A percentile compares a stretch with the other conserved stretches of the same genome.
phyloP scores from a whole-genome alignment of 2,797 vertebrate genomes.

The Threskiornis aethiopicus region DNA sequence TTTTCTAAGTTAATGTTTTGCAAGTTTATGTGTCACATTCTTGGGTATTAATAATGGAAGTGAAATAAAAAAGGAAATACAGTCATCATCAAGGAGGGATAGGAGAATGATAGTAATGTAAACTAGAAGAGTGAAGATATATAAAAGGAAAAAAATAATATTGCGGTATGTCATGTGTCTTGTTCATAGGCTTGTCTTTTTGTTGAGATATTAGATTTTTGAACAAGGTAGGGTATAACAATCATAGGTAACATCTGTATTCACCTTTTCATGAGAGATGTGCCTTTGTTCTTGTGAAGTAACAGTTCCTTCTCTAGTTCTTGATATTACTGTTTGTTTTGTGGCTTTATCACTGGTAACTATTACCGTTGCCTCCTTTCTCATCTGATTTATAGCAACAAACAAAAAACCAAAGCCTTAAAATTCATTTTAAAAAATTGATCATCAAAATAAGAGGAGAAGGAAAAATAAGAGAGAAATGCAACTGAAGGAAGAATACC shows the following conservation, averaged over 20 bases:
- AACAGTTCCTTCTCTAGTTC: constrained; percentile 78
- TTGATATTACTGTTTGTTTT: constrained; percentile 75
- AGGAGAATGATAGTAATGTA: background rate
- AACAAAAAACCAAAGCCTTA: constrained; percentile 21
- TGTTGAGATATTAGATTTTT: constrained; percentile 16
- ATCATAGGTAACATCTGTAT: constrained; percentile 40
- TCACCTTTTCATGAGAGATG: constrained; percentile 81
- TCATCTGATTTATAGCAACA: constrained; percentile 68
- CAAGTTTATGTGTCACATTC: background rate
- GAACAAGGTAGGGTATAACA: constrained; percentile 6
- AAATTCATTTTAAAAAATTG: background rate
- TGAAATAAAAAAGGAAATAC: background rate
- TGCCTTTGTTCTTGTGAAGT: constrained; percentile 76
- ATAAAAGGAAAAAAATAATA: background rate
- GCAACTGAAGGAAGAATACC: background rate
- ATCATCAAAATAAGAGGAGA: background rate
- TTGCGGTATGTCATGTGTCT: background rate
- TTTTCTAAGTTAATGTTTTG: background rate
- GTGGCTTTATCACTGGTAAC: constrained; percentile 74
- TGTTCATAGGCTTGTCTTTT: background rate
- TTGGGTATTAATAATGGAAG: background rate
- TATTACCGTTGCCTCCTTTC: constrained; percentile 78
- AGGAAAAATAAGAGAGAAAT: background rate
- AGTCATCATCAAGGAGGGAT: background rate
- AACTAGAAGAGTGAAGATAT: background rate